Conservation (phyloP, 2,113 vertebrate species). For the Seriola quinqueradiata region DNA sequence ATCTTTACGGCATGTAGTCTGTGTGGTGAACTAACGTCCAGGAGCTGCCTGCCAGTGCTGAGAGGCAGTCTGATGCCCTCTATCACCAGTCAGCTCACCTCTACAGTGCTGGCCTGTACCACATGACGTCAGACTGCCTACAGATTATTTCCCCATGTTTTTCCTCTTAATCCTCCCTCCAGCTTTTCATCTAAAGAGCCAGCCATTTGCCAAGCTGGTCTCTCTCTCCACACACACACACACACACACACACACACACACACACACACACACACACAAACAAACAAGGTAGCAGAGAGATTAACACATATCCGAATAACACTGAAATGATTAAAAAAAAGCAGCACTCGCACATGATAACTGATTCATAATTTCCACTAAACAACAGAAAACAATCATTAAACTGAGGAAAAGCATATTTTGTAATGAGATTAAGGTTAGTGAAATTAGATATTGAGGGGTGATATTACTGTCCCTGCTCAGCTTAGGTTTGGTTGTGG, state of each 20-base stretch:
- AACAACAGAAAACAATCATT: constrained; percentile 35
- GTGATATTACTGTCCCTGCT: constrained; percentile 16
- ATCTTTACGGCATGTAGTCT: not conserved
- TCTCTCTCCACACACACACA: not conserved
- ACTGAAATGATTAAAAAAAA: not conserved
- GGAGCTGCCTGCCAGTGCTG: not conserved
- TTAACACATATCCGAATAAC: constrained; percentile 45
- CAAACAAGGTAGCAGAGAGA: constrained; percentile 28
- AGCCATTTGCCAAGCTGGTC: constrained; percentile 39
- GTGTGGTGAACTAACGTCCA: not conserved
- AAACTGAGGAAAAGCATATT: constrained; percentile 37
- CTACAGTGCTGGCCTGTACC: constrained; percentile 5
- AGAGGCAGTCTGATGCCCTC: constrained; percentile 6
- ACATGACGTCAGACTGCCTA: constrained; percentile 53
- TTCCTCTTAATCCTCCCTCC: constrained; percentile 68
- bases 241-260: not conserved
- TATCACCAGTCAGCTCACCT: constrained; percentile 42
- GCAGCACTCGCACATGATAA: constrained; percentile 1
- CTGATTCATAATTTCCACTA: constrained; percentile 13
- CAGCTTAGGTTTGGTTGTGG: not conserved
- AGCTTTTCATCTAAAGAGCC: constrained; percentile 69
- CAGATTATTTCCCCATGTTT: constrained; percentile 71
- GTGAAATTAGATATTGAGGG: constrained; percentile 21
- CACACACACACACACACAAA: constrained; percentile 6
- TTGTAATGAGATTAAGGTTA: constrained; percentile 49